Evolutionary conservation across 2,888 invertebrate species (phyloP).

Genomic region (Gastrophysa polygoni): DNA sequence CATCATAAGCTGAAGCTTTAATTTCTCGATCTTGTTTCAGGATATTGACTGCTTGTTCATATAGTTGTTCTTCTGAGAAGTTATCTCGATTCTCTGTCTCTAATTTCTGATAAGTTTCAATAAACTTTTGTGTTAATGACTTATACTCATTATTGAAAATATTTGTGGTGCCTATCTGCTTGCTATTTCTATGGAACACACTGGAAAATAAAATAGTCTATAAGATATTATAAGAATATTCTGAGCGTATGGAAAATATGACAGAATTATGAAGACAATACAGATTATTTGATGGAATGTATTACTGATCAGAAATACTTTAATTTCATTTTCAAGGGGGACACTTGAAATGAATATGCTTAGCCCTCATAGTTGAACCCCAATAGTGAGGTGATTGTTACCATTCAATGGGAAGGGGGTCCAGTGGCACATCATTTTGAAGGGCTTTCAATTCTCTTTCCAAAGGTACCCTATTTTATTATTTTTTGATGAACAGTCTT

Average conservation of each 20-base stretch:
- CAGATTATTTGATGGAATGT: no score
- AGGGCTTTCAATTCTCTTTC: no score
- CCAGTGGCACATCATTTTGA: no score
- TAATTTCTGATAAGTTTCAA: conserved; percentile 66
- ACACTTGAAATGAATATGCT: no score
- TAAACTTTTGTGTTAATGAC: conserved; percentile 66
- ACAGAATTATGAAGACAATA: no score
- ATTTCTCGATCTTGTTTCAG: conserved; percentile 51
- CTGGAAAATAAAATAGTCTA: conserved; percentile 57
- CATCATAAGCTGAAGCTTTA: conserved; percentile 30
- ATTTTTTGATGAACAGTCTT: no score
- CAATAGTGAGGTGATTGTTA: no score
- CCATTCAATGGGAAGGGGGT: no score
- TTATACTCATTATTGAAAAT: conserved; percentile 61
- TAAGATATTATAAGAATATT: not conserved
- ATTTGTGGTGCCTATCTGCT: conserved; percentile 63
- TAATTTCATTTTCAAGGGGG: no score
- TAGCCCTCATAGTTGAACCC: no score
- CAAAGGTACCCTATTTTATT: no score
- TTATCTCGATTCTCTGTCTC: conserved; percentile 62
- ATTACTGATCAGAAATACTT: no score
- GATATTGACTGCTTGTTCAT: conserved; percentile 59
- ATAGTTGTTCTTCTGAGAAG: conserved; percentile 61
- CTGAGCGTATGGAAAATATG: not conserved
- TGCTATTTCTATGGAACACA: conserved; percentile 68